These are phyloP conservation scores for Drosophila subquinaria DNA, from an alignment of 2,888 invertebrate genomes.

Conservation along the genomic window DNA sequence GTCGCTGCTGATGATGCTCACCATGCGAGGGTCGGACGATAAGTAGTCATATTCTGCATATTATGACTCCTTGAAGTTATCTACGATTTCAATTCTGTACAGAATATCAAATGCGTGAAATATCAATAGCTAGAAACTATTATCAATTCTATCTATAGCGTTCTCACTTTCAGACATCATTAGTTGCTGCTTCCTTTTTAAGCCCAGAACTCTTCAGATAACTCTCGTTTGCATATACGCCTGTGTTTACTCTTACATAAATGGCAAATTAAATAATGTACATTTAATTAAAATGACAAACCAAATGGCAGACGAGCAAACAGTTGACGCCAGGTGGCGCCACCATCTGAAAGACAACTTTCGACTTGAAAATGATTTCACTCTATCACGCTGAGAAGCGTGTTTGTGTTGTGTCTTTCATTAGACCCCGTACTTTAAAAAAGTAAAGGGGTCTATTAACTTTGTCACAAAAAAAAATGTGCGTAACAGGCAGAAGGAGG, in stretches of 20 bases:
- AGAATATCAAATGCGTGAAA: not conserved
- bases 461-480: too few relatives aligned
- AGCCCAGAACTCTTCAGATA: not conserved
- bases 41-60: not conserved
- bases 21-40: constrained; percentile 5
- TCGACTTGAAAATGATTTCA: constrained; percentile 37
- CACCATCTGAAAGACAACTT: constrained; percentile 26
- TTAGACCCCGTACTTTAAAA: too few relatives aligned
- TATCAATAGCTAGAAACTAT: not conserved
- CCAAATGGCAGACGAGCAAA: constrained; percentile 31
- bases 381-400: constrained; percentile 13
- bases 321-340: constrained; percentile 37
- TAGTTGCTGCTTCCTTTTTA: not conserved
- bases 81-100: not conserved
- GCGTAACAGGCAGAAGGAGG: too few relatives aligned
- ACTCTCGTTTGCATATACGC: not conserved
- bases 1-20: not conserved
- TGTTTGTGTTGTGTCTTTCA: constrained; percentile 13
- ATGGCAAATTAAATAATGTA: constrained; percentile 54
- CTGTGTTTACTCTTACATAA: constrained; percentile 2
- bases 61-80: not conserved
- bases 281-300: constrained; percentile 64
- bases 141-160: not conserved
- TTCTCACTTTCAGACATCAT: not conserved
- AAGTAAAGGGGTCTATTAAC: too few relatives aligned